Evolutionary conservation across 2,888 invertebrate genomes (phyloP), one percentile per base, ranked within the genome.

Genomic region (Perithous albicinctus): DNA sequence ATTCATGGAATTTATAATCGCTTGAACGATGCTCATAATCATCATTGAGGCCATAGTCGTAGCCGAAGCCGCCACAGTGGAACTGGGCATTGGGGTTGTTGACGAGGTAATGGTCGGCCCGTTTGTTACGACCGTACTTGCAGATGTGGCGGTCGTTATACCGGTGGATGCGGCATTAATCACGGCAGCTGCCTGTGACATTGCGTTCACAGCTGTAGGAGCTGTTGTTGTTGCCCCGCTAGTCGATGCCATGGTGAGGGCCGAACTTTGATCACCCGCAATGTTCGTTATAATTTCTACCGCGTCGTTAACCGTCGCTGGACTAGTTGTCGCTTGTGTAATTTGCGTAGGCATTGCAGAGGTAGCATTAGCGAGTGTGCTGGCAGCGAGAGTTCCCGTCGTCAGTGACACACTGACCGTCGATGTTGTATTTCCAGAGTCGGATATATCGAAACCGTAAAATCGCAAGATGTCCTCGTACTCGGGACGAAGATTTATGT

Each of bases 371-470:
- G 77, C 67, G 43, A 64, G 51, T 51, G 75, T 77, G 23, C 74
- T 54, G n/a, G 83, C 56, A 41, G 69, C 67, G 12, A 82, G 78
- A 20, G 83, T 64, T 18, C 20, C n/a, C 18, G 74, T 43, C 8
- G 83, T 18, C 46, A 63, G 38, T 35, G 90, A 89, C 77, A 91
- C 92, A 92, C 32, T 90, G 0, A 59, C 8, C 5, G 56, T 15
- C 5, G 32, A n/a, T 46, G 38, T 20, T 51, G 43, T 69, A 90
- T 91, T 23, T 85, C 87, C 12, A 89, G 89, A 72, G 72, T 84
- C 80, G 32, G 78, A 84, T 89, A 97, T 94, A 92, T 97, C 96
- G 87, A 96, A 97, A 0, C 97, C 97, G 88, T 97, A 97, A 91
- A 97, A 97, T 84, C 95, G 94, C 41, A 97, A 91, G 64, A 96